These are phyloP conservation scores for Tubulanus polymorphus DNA, from an alignment of 2,888 invertebrate genomes.

Conservation along the genomic window DNA sequence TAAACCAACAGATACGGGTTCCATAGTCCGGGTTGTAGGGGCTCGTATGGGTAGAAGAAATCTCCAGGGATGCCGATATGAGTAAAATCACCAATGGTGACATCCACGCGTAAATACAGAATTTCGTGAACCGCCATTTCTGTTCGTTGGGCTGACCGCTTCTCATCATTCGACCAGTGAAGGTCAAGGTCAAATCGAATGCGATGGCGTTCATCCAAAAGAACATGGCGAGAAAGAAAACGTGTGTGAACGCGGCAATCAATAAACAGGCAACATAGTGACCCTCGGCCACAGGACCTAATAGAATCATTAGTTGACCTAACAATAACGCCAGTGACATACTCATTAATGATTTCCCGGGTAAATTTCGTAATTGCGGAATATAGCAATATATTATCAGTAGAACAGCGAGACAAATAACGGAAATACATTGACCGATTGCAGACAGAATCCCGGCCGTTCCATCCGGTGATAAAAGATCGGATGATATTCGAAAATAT, in stretches of 20 bases:
- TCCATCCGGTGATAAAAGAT: no score
- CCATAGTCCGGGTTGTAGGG: neutral
- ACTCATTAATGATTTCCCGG: neutral
- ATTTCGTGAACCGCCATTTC: neutral
- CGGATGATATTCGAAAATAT: no score
- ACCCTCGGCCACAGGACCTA: neutral
- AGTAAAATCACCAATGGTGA: neutral
- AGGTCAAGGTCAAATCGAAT: constrained; percentile 2
- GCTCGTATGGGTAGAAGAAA: neutral
- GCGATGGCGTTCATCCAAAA: neutral
- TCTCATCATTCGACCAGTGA: neutral
- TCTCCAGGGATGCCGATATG: neutral
- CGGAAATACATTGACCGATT: neutral
- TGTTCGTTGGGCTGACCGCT: neutral
- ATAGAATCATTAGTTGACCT: neutral
- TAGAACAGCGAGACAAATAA: neutral
- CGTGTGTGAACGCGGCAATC: neutral
- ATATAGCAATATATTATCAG: neutral
- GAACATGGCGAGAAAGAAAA: neutral
- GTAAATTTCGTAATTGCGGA: neutral
- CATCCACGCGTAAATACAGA: neutral
- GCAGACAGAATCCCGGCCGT: no score
- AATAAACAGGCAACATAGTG: neutral
- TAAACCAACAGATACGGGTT: neutral
- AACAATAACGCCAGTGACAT: neutral